Evolutionary conservation across 2,888 invertebrate genomes (phyloP).

Genomic region (Trichacis sp.): DNA sequence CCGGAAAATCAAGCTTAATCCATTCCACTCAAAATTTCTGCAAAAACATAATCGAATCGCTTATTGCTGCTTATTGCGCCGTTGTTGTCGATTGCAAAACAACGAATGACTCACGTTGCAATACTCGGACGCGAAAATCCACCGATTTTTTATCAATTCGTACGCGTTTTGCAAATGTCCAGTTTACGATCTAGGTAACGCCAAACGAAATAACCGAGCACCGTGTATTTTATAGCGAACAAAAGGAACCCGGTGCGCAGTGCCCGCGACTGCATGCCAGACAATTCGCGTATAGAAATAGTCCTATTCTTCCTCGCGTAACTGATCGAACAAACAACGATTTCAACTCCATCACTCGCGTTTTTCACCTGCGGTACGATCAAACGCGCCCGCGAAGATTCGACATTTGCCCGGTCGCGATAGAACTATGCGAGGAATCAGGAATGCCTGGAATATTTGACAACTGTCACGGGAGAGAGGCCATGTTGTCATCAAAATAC

Average conservation of each 20-base stretch:
- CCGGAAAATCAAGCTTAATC: conserved; percentile 14
- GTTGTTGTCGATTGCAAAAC: neutral
- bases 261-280: conserved; percentile 47
- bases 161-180: conserved; percentile 20
- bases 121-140: neutral
- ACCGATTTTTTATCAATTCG: conserved; percentile 2
- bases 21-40: conserved; percentile 16
- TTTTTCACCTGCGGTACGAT: no score
- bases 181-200: conserved; percentile 42
- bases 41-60: neutral
- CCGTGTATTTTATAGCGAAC: conserved; percentile 58
- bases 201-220: conserved; percentile 52
- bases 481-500: no score
- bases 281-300: neutral
- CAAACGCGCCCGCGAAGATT: no score
- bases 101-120: neutral
- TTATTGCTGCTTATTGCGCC: no score
- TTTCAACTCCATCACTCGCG: neutral
- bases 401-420: no score
- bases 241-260: conserved; percentile 52
- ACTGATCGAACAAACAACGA: no score
- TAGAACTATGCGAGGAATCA: no score
- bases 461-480: no score
- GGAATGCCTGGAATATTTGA: no score
- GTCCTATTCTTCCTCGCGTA: no score